phyloP scores from a whole-genome alignment of 2,113 vertebrate genomes.

The Podocnemis expansa region DNA sequence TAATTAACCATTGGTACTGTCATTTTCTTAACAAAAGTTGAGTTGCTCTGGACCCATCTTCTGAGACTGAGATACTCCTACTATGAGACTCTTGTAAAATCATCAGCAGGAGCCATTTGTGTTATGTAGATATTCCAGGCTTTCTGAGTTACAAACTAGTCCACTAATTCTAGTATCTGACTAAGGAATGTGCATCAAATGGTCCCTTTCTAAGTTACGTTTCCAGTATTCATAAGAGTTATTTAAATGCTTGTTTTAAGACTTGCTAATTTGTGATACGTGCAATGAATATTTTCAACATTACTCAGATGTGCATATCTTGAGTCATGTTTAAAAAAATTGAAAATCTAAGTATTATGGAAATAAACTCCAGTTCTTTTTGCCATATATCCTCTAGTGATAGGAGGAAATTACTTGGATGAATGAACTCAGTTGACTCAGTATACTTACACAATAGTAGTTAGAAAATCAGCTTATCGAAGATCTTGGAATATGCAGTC shows the following conservation, averaged over 20 bases:
- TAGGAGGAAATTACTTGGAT: not conserved
- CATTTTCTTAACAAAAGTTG: not conserved
- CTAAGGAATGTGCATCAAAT: not conserved
- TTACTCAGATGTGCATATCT: not conserved
- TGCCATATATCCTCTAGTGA: not conserved
- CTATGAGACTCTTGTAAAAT: not conserved
- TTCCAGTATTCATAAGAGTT: not conserved
- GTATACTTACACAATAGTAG: not conserved
- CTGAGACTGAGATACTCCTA: not conserved
- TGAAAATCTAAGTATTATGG: not conserved
- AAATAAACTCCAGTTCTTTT: not conserved
- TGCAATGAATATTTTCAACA: not conserved
- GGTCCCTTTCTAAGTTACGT: not conserved
- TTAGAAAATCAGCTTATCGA: not conserved
- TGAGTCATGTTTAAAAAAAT: not conserved
- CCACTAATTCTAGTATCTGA: not conserved
- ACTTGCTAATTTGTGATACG: not conserved
- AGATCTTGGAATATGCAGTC: not conserved
- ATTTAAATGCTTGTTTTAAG: not conserved
- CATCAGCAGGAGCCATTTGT: not conserved
- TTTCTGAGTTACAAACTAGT: not conserved
- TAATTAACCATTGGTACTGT: not conserved
- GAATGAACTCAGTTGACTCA: not conserved
- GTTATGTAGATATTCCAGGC: not conserved
- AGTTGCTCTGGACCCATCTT: not conserved